These are phyloP conservation scores for Dynastes maya DNA, from an alignment of 2,888 invertebrate species.

Conservation along the genomic window DNA sequence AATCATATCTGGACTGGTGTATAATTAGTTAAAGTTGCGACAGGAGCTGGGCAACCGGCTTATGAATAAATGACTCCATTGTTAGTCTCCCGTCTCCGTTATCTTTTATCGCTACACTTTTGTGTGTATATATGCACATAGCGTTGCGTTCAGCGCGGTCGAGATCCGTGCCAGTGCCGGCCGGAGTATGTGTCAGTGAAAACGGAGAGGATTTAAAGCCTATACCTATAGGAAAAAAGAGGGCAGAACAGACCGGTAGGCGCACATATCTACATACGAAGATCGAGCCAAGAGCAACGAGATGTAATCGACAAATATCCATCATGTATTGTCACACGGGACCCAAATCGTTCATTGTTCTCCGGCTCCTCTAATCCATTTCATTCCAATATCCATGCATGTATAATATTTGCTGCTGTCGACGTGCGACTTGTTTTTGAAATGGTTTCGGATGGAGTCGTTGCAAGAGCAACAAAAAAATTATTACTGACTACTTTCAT, in stretches of 20 bases:
- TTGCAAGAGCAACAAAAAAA: too few species aligned
- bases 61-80: conserved; percentile 70
- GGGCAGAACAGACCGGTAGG: conserved; percentile 3
- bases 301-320: conserved; percentile 69
- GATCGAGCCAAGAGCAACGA: conserved; percentile 53
- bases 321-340: conserved; percentile 71
- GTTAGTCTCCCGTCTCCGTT: conserved; percentile 58
- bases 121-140: conserved; percentile 58
- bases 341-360: conserved; percentile 70
- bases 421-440: too few species aligned
- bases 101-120: conserved; percentile 48
- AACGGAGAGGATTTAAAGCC: conserved; percentile 8
- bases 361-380: conserved; percentile 64
- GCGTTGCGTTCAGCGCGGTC: conserved; percentile 56
- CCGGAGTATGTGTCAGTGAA: background rate
- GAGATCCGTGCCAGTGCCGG: conserved; percentile 49
- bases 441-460: too few species aligned
- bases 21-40: conserved; percentile 67
- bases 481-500: too few species aligned
- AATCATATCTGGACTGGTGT: conserved; percentile 61
- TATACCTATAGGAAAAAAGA: conserved; percentile 2
- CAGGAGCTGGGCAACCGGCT: conserved; percentile 68
- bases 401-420: too few species aligned
- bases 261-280: background rate
- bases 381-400: conserved; percentile 62